phyloP scores from a whole-genome alignment of 2,113 vertebrate genomes.

The Perca flavescens region DNA sequence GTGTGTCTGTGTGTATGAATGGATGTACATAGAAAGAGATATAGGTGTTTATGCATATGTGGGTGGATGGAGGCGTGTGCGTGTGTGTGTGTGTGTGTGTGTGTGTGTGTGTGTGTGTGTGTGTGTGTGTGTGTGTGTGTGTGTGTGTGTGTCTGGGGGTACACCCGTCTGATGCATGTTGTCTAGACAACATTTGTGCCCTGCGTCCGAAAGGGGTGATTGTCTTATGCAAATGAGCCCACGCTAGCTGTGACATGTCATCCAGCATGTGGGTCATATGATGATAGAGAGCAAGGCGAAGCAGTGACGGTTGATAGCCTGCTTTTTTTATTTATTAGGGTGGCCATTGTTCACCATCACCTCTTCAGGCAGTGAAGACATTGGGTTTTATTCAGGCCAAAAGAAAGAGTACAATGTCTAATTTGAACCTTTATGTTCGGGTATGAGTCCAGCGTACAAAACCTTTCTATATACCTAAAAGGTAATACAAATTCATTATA shows the following conservation, averaged over 20 bases:
- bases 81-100: conserved; percentile 31
- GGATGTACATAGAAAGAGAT: conserved; percentile 61
- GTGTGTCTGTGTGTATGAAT: conserved; percentile 64
- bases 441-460: conserved; percentile 31
- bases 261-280: conserved; percentile 79
- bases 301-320: conserved; percentile 73
- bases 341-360: conserved; percentile 75
- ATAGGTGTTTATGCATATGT: conserved; percentile 70
- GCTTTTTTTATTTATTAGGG: conserved; percentile 73
- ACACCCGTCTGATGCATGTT: conserved; percentile 89
- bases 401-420: conserved; percentile 55
- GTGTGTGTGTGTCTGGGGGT: conserved; percentile 72
- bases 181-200: conserved; percentile 93
- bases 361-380: conserved; percentile 64
- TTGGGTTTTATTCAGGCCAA: conserved; percentile 50
- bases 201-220: conserved; percentile 86
- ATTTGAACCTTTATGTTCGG: conserved; percentile 56
- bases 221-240: conserved; percentile 92
- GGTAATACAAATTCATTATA: conserved; percentile 10
- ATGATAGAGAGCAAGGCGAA: conserved; percentile 56
- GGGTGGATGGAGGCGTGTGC: conserved; percentile 29
- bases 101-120: conserved; percentile 20
- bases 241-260: conserved; percentile 80
- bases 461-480: conserved; percentile 7
- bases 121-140: conserved; percentile 33